Conservation (phyloP, 2,888 invertebrate species). For the Torymus auratus region DNA sequence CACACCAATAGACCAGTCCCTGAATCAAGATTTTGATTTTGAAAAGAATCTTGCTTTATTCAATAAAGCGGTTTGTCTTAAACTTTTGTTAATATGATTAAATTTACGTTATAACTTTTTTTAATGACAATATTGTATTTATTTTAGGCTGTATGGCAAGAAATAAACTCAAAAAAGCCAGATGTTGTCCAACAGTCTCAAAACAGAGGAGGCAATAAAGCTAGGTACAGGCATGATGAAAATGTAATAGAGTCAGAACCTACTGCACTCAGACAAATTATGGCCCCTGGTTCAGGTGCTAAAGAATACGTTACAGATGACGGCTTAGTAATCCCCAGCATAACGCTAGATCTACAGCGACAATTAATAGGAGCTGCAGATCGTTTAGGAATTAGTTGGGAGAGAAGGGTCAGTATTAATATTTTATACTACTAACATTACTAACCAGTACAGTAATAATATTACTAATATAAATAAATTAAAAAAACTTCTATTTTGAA, state of each 20-base stretch:
- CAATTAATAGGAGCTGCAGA: conserved; percentile 85
- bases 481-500: conserved; percentile 5
- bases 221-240: conserved; percentile 89
- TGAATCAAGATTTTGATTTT: conserved; percentile 92
- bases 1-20: conserved; percentile 82
- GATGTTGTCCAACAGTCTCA: conserved; percentile 80
- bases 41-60: conserved; percentile 95
- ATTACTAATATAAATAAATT: not conserved
- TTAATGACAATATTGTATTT: not conserved
- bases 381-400: conserved; percentile 82
- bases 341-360: conserved; percentile 82
- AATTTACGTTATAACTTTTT: too few relatives aligned
- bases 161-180: conserved; percentile 83
- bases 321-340: conserved; percentile 88
- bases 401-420: conserved; percentile 76
- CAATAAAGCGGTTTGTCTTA: conserved; percentile 82
- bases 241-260: conserved; percentile 86
- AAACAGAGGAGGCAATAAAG: conserved; percentile 65
- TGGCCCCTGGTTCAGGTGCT: conserved; percentile 81
- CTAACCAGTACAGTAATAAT: not conserved
- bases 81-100: too few relatives aligned
- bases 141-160: conserved; percentile 84
- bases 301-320: conserved; percentile 88
- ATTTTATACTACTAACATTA: conserved; percentile 12
- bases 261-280: conserved; percentile 83